A percentile compares a stretch with the other conserved stretches of the same genome.
Evolutionary conservation across 2,888 invertebrate species (phyloP).

Genomic region (Eupithecia insigniata): DNA sequence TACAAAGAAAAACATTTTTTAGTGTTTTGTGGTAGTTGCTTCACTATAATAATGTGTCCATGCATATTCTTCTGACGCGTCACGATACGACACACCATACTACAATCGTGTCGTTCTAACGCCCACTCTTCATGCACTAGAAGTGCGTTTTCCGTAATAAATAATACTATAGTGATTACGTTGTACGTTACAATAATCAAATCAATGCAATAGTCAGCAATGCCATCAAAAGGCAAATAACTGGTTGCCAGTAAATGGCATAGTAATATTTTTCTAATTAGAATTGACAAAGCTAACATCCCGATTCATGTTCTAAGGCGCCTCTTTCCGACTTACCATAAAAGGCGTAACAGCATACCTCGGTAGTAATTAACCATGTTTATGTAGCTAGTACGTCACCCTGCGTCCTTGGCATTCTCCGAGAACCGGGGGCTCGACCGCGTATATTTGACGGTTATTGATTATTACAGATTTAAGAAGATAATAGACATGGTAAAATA

Average conservation of each 20-base stretch:
- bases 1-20: too few relatives aligned
- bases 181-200: background rate
- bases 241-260: background rate
- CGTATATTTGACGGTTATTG: constrained; percentile 36
- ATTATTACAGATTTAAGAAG: constrained; percentile 30
- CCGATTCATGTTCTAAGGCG: background rate
- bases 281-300: background rate
- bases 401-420: constrained; percentile 59
- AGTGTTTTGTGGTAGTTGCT: too few relatives aligned
- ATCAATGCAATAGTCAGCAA: background rate
- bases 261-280: background rate
- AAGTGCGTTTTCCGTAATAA: too few relatives aligned
- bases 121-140: too few relatives aligned
- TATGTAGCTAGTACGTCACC: constrained; percentile 26
- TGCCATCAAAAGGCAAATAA: background rate
- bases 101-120: background rate
- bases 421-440: constrained; percentile 50
- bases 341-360: constrained; percentile 25
- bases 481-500: constrained; percentile 18
- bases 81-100: too few relatives aligned
- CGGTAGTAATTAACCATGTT: constrained; percentile 30
- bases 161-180: background rate
- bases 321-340: constrained; percentile 11
- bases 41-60: too few relatives aligned
- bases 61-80: too few relatives aligned